phyloP scores from a whole-genome alignment of 2,888 invertebrate species.

The Conistra vaccinii region DNA sequence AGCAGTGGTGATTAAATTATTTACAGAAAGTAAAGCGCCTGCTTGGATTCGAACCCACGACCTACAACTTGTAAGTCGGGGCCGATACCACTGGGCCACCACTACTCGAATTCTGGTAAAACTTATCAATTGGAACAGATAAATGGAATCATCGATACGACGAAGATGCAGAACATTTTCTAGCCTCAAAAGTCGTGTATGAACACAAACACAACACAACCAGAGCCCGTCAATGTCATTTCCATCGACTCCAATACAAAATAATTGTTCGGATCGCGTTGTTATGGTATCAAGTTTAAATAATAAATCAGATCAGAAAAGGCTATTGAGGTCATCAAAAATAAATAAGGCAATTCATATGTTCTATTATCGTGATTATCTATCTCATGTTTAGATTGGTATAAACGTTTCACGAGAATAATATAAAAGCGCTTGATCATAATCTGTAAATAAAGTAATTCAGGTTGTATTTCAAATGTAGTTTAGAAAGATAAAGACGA shows the following conservation, averaged over 20 bases:
- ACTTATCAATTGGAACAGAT: background rate
- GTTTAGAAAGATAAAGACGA: background rate
- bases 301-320: slow-evolving; percentile 34
- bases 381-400: background rate
- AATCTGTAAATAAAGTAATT: slow-evolving; percentile 14
- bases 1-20: no score
- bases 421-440: background rate
- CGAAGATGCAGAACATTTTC: background rate
- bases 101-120: no score
- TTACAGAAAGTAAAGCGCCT: no score
- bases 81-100: no score
- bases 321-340: slow-evolving; percentile 31
- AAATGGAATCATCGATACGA: background rate
- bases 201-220: background rate
- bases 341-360: slow-evolving; percentile 37
- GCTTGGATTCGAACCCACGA: no score
- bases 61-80: no score
- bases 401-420: background rate
- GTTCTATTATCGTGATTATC: slow-evolving; percentile 16
- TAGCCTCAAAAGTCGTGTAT: background rate
- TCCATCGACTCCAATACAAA: slow-evolving; percentile 41
- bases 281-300: slow-evolving; percentile 21
- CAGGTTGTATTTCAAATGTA: background rate
- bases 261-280: slow-evolving; percentile 31
- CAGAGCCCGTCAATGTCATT: slow-evolving; percentile 39